phyloP scores from a whole-genome alignment of 2,888 invertebrate genomes.

The Trachelus tabidus region DNA sequence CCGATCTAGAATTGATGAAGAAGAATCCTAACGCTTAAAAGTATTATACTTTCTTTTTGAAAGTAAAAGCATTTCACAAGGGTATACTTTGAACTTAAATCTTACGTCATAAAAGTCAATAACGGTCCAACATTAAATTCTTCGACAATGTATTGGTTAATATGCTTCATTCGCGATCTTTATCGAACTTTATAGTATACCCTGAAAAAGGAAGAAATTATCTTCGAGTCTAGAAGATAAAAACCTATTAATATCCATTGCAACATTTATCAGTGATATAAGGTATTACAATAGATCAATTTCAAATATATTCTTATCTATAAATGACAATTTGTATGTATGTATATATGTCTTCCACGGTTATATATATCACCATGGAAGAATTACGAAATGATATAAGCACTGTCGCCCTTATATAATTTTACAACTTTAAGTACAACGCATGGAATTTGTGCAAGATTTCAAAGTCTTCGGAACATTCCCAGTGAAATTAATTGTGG shows the following conservation, averaged over 20 bases:
- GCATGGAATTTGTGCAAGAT: background rate
- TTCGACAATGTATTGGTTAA: background rate
- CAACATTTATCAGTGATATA: background rate
- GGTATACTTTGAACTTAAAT: background rate
- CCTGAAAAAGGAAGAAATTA: background rate
- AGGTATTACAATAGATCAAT: background rate
- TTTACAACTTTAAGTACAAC: background rate
- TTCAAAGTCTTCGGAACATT: background rate
- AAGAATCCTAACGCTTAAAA: slow-evolving; percentile 86
- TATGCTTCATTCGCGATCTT: background rate
- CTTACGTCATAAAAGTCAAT: background rate
- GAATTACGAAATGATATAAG: background rate
- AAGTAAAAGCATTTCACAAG: background rate
- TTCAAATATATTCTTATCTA: background rate
- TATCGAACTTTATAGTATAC: background rate
- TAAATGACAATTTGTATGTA: background rate
- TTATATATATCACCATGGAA: background rate
- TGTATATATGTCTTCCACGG: background rate
- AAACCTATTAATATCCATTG: background rate
- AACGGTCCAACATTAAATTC: background rate
- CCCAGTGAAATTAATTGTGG: background rate
- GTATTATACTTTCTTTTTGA: background rate
- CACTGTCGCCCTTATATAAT: background rate
- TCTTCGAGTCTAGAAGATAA: background rate
- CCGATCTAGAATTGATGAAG: slow-evolving; percentile 92